phyloP scores from a whole-genome alignment of 2,888 invertebrate genomes.

The Lasioglossum morio region DNA sequence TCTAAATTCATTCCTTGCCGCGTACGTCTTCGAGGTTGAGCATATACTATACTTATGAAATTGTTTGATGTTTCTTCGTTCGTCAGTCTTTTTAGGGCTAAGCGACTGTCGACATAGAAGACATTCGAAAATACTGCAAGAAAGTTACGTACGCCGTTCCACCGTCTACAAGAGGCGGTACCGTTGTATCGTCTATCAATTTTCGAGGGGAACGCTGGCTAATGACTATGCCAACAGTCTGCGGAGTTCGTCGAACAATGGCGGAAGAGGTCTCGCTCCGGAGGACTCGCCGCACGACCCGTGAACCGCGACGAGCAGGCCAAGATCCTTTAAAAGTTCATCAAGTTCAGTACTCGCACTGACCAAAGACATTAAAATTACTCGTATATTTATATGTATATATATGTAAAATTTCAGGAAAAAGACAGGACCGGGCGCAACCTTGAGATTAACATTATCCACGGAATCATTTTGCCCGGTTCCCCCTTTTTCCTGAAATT shows the following conservation, averaged over 20 bases:
- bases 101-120: background rate
- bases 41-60: background rate
- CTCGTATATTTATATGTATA: conserved; percentile 27
- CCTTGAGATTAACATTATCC: background rate
- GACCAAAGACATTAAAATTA: conserved; percentile 55
- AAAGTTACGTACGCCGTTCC: background rate
- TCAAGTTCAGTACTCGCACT: conserved; percentile 14
- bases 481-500: background rate
- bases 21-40: background rate
- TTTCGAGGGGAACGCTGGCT: background rate
- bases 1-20: background rate
- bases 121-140: background rate
- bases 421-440: background rate
- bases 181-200: background rate
- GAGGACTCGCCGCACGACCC: conserved; percentile 45
- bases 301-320: conserved; percentile 45
- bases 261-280: conserved; percentile 35
- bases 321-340: conserved; percentile 42
- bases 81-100: background rate
- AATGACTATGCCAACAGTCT: background rate
- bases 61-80: background rate
- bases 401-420: background rate
- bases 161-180: background rate
- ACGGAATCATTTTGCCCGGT: background rate
- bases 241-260: conserved; percentile 11